Percentiles rank a stretch among this genome's conserved stretches.
phyloP scores from a whole-genome alignment of 2,113 vertebrate species.

The Condylura cristata region DNA sequence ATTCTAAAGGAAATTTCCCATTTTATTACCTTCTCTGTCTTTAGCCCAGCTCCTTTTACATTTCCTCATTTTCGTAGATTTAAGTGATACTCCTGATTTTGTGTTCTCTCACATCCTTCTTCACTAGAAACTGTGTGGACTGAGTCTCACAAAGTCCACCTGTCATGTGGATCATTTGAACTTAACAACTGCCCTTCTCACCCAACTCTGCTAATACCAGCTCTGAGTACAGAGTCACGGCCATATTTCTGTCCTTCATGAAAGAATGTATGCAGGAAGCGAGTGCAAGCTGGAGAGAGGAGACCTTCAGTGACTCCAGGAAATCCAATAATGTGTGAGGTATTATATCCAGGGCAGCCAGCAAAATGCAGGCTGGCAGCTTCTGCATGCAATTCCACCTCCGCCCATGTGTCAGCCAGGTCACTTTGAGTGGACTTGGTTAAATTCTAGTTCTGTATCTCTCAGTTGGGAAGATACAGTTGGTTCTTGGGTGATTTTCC shows the following conservation, averaged over 20 bases:
- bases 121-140: background rate
- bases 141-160: background rate
- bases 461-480: no score
- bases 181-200: background rate
- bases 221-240: background rate
- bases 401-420: background rate
- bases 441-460: background rate
- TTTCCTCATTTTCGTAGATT: background rate
- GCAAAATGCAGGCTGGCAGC: background rate
- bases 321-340: background rate
- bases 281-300: background rate
- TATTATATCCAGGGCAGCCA: background rate
- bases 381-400: background rate
- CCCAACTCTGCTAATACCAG: background rate
- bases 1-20: background rate
- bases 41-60: background rate
- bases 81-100: background rate
- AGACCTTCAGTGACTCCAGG: no score
- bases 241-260: background rate
- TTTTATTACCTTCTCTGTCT: background rate
- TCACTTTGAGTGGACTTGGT: background rate
- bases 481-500: no score
- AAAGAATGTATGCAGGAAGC: background rate
- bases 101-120: background rate
- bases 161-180: background rate